Evolutionary conservation across 2,888 invertebrate genomes (phyloP).

Genomic region (Phoronis australis): DNA sequence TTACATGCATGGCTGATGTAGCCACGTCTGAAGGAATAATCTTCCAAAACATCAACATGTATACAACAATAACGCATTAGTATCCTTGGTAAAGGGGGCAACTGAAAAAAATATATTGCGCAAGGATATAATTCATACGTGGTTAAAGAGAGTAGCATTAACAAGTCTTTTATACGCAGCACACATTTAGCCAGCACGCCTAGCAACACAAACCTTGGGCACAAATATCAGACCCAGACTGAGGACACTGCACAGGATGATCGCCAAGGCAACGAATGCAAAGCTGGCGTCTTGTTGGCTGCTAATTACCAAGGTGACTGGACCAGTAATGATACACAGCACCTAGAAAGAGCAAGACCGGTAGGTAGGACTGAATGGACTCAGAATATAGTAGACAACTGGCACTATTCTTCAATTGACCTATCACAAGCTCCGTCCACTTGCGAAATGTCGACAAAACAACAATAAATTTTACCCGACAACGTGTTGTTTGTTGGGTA

Average conservation of each 20-base stretch:
- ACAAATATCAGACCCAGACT: slow-evolving; percentile 98
- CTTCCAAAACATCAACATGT: background rate
- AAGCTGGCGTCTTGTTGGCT: slow-evolving; percentile 97
- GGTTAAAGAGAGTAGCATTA: no score
- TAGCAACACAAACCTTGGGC: slow-evolving; percentile 68
- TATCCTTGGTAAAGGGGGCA: background rate
- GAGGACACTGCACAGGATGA: slow-evolving; percentile 95
- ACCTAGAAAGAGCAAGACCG: slow-evolving; percentile 53
- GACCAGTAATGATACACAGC: slow-evolving; percentile 93
- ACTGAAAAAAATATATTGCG: background rate
- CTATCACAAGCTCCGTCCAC: no score
- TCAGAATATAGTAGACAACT: no score
- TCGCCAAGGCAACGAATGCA: slow-evolving; percentile 91
- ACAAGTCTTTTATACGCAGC: slow-evolving; percentile 2
- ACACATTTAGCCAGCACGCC: background rate
- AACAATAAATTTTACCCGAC: no score
- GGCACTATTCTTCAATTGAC: no score
- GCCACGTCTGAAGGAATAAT: no score
- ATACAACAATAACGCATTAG: background rate
- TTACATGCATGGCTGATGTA: background rate
- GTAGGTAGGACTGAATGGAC: no score
- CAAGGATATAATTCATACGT: background rate
- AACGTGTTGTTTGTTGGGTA: no score
- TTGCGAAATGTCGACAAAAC: no score
- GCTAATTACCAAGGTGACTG: slow-evolving; percentile 93